Base-by-base conservation (phyloP, 1,140 invertebrate species). In the Cryptotermes secundus region DNA sequence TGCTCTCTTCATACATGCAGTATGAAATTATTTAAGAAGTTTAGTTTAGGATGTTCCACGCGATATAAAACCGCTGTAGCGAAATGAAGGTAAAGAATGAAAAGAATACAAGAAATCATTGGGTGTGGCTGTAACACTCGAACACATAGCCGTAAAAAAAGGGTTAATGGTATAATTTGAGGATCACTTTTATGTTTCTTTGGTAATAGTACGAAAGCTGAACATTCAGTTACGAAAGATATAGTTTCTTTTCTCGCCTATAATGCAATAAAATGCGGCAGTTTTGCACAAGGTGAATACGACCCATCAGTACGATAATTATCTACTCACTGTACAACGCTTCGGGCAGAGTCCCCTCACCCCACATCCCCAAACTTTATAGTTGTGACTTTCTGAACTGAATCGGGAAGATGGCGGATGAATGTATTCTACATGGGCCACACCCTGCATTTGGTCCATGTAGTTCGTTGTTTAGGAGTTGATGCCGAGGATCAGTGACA, bases 361-460 rank as follows among this genome's bases (percentile, higher is more conserved):
- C 7, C 59, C 59, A 6, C n/a, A 1, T 2, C n/a, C 26, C 53
- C 26, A 1, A 6, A 59, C 19, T 59, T 72, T 72, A 72, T 16
- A 72, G 26, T 72, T 72, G 59, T n/a, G 59, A 72, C 59, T 72
- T 72, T 72, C 31, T 72, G 19, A 72, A 72, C 26, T 72, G 59
- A 72, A 72, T n/a, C 9, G 26, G 31, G 59, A 72, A 6, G 59
- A 72, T 31, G 59, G 59, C 26, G 59, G 59, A 31, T 72, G 59
- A 14, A 72, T 72, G 26, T 72, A 72, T n/a, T 31, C 1, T 31
- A 72, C 59, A 59, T 72, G 59, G 59, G 9, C 59, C 59, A 72
- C 59, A 72, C 59, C 59, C 59, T 72, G 16, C 59, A 72, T 72
- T 72, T 72, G 59, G 59, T 72, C 59, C 26, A 31, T 72, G 59